Conservation (phyloP, 2,797 vertebrate genomes). For the Schizothorax lantsangensis region DNA sequence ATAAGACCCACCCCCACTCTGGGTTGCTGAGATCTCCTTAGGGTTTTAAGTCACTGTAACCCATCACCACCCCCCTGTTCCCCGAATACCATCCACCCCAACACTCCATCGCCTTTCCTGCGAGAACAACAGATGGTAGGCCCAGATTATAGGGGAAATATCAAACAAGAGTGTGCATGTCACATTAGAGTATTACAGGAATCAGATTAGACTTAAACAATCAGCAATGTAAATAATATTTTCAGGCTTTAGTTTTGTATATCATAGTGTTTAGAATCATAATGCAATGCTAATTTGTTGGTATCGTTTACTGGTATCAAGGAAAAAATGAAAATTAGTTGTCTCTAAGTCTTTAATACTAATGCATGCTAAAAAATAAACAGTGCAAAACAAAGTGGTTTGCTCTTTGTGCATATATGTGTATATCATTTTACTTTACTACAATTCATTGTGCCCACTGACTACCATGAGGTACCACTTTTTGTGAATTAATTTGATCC, state of each 20-base stretch:
- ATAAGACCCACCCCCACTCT: constrained; percentile 29
- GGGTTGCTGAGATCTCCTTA: constrained; percentile 46
- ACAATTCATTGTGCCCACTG: not conserved
- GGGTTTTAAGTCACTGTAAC: constrained; percentile 42
- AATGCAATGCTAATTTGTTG: constrained; percentile 49
- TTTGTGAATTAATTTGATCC: not conserved
- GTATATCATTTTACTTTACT: not conserved
- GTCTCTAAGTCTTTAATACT: not conserved
- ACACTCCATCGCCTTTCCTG: constrained; percentile 33
- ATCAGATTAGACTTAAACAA: constrained; percentile 71
- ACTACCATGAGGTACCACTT: not conserved
- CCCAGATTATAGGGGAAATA: constrained; percentile 76
- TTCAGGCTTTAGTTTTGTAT: constrained; percentile 47
- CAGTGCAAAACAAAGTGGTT: not conserved
- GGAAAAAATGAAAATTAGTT: not conserved
- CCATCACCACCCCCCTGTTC: constrained; percentile 47
- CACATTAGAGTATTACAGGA: constrained; percentile 71
- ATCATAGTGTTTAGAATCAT: constrained; percentile 61
- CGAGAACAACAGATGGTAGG: constrained; percentile 75
- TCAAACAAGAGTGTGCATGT: constrained; percentile 66
- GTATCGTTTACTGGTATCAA: not conserved
- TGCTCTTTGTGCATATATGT: not conserved
- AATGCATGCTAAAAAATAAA: not conserved
- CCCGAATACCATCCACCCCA: constrained; percentile 41
- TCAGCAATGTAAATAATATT: constrained; percentile 66